These are phyloP conservation scores for Zhuqinia jingwanae DNA, from an alignment of 2,888 invertebrate genomes.

Conservation along the genomic window DNA sequence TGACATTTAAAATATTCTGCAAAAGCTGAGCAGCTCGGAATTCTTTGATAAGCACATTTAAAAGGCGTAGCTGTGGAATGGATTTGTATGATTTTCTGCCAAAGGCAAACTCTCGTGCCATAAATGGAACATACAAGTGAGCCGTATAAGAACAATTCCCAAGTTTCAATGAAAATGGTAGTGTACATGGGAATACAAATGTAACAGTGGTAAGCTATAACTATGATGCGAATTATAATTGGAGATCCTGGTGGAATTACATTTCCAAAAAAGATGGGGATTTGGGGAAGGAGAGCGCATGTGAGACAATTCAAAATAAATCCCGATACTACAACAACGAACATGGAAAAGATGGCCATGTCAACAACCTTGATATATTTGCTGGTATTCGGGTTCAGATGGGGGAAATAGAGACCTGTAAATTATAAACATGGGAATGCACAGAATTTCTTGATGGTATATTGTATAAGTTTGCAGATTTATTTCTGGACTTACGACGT, in stretches of 20 bases:
- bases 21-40: constrained; percentile 14
- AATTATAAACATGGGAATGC: not conserved
- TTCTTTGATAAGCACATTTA: not conserved
- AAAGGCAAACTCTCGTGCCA: constrained; percentile 4
- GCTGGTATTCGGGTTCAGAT: not conserved
- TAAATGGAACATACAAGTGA: not conserved
- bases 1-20: not conserved
- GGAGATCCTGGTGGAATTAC: not conserved
- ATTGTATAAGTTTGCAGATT: not conserved
- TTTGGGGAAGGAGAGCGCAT: not conserved
- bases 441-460: not conserved
- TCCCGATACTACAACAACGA: not conserved
- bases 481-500: not conserved
- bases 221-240: not conserved
- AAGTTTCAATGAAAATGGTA: not conserved
- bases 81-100: not conserved
- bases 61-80: not conserved
- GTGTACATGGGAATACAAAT: constrained; percentile 14
- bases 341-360: not conserved
- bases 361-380: not conserved
- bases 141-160: not conserved
- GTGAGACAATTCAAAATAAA: not conserved
- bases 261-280: constrained; percentile 4
- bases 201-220: not conserved
- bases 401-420: not conserved